Percentiles rank a stretch among this genome's conserved stretches.
Conservation (phyloP, 2,888 invertebrate genomes). For the Gerosis bhagava region DNA sequence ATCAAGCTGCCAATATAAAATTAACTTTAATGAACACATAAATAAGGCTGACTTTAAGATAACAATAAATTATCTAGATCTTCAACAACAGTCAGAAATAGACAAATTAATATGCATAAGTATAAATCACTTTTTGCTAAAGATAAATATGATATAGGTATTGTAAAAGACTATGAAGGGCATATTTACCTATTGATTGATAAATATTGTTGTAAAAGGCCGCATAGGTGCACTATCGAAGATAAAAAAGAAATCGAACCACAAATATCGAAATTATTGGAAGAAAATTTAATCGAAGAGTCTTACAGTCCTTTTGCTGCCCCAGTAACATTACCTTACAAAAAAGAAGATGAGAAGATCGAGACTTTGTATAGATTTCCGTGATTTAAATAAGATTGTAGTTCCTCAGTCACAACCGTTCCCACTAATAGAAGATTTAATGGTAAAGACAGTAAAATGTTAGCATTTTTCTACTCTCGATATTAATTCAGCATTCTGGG, state of each 20-base stretch:
- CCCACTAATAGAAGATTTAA: slow-evolving; percentile 40
- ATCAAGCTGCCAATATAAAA: background rate
- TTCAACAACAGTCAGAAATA: background rate
- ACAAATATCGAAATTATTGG: slow-evolving; percentile 29
- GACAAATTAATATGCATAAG: slow-evolving; percentile 1
- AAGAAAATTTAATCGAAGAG: slow-evolving; percentile 33
- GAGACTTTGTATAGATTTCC: slow-evolving; percentile 42
- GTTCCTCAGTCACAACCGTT: slow-evolving; percentile 40
- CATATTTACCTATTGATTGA: slow-evolving; percentile 18
- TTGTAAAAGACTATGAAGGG: slow-evolving; percentile 18
- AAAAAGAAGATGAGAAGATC: slow-evolving; percentile 37
- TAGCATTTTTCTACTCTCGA: slow-evolving; percentile 40
- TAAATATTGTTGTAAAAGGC: slow-evolving; percentile 30
- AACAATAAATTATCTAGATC: background rate
- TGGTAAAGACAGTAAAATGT: slow-evolving; percentile 39
- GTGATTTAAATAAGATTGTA: slow-evolving; percentile 40
- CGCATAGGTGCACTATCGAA: slow-evolving; percentile 33
- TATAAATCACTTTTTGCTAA: slow-evolving; percentile 28
- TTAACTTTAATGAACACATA: slow-evolving; percentile 1
- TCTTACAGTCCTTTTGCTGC: slow-evolving; percentile 37
- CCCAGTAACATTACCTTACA: slow-evolving; percentile 34
- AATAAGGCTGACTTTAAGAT: background rate
- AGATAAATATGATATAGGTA: slow-evolving; percentile 33
- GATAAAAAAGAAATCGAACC: slow-evolving; percentile 33
- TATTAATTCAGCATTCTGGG: slow-evolving; percentile 47